Evolutionary conservation across 2,113 vertebrate species (phyloP).

Genomic region (Cyprinodon brontotheroides): DNA sequence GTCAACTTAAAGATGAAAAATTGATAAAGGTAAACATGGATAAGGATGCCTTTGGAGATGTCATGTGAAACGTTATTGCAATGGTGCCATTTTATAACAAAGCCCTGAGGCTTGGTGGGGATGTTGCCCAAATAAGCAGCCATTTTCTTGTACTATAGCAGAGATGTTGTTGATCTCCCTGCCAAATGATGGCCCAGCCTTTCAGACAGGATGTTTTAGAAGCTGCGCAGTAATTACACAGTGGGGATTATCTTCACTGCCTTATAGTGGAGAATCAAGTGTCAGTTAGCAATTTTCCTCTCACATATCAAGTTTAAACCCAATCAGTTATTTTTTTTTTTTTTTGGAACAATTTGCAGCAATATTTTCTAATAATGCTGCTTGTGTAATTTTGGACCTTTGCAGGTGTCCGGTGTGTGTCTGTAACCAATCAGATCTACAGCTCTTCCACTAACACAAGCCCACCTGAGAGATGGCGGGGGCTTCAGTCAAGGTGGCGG

Average conservation of each 20-base stretch:
- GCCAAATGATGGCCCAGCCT: slow-evolving; percentile 28
- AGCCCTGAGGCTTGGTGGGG: slow-evolving; percentile 31
- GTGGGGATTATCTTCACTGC: neutral
- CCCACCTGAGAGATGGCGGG: slow-evolving; percentile 83
- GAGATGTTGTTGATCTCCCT: slow-evolving; percentile 40
- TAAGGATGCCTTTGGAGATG: neutral
- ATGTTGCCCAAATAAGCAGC: slow-evolving; percentile 59
- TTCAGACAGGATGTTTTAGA: slow-evolving; percentile 27
- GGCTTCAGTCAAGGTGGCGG: slow-evolving; percentile 97
- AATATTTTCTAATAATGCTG: neutral
- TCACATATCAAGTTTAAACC: neutral
- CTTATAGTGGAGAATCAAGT: slow-evolving; percentile 22
- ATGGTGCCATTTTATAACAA: slow-evolving; percentile 14
- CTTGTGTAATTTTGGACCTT: slow-evolving; percentile 13
- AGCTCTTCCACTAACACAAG: slow-evolving; percentile 39
- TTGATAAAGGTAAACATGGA: neutral
- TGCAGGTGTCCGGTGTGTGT: slow-evolving; percentile 65
- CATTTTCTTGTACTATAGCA: slow-evolving; percentile 59
- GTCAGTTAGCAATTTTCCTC: slow-evolving; percentile 1
- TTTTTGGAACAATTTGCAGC: neutral
- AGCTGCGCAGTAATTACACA: slow-evolving; percentile 9
- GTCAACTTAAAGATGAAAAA: fast-evolving
- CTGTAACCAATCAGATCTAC: slow-evolving; percentile 47
- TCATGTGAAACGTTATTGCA: neutral
- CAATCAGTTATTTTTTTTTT: neutral